These are phyloP conservation scores for Trachelipus rathkii DNA, from an alignment of 1,140 invertebrate genomes.

Conservation along the genomic window DNA sequence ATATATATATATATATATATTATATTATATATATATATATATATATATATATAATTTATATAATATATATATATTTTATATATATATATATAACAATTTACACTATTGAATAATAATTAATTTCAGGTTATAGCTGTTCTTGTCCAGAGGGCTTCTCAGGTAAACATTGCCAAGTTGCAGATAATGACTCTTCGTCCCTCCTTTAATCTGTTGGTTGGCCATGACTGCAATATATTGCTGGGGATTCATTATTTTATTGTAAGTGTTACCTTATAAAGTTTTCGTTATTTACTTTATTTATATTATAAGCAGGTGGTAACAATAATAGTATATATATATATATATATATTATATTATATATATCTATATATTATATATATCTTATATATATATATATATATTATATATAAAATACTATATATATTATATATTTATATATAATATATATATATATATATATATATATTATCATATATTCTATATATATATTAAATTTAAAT, in stretches of 20 bases:
- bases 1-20: slow-evolving; percentile 5
- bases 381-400: too few relatives aligned
- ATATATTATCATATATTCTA: too few relatives aligned
- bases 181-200: not conserved
- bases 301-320: too few relatives aligned
- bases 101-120: too few relatives aligned
- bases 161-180: not conserved
- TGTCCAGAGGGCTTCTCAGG: not conserved
- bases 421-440: too few relatives aligned
- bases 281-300: too few relatives aligned
- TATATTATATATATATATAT: not conserved
- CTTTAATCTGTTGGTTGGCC: not conserved
- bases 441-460: too few relatives aligned
- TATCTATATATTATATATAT: too few relatives aligned
- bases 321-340: too few relatives aligned
- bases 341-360: too few relatives aligned
- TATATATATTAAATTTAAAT: too few relatives aligned
- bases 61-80: not conserved
- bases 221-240: not conserved
- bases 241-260: not conserved
- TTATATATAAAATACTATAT: too few relatives aligned
- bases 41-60: not conserved
- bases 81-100: slow-evolving; percentile 1
- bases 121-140: not conserved
- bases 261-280: not conserved